Percentiles rank a stretch among this genome's conserved stretches.
Conservation (phyloP, 2,888 invertebrate species). For the Callinectes sapidus region DNA sequence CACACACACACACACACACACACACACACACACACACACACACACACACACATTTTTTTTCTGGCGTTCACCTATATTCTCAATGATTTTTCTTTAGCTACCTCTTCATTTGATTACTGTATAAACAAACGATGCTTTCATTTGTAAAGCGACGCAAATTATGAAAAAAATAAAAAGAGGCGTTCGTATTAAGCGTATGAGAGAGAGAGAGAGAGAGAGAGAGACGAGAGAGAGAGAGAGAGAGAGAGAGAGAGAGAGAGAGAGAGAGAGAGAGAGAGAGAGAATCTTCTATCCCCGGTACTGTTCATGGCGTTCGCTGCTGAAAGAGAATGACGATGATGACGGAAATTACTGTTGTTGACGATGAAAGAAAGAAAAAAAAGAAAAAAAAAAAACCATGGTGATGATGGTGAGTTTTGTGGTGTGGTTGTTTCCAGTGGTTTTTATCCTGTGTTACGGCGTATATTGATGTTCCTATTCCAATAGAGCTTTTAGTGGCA, state of each 20-base stretch:
- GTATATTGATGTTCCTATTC: not conserved
- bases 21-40: not conserved
- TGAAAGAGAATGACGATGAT: not conserved
- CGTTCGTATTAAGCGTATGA: not conserved
- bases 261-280: constrained; percentile 27
- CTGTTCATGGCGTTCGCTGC: not conserved
- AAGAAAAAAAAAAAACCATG: too few species aligned
- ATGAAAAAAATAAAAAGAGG: not conserved
- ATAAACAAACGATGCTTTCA: too few species aligned
- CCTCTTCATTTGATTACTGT: too few species aligned
- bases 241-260: not conserved
- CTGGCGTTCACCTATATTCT: too few species aligned
- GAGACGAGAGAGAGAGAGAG: not conserved
- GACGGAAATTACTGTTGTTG: not conserved
- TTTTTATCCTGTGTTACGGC: not conserved
- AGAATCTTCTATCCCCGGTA: not conserved
- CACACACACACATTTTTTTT: too few species aligned
- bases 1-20: not conserved
- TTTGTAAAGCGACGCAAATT: too few species aligned
- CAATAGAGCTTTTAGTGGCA: not conserved
- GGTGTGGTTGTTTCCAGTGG: not conserved
- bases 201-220: constrained; percentile 1
- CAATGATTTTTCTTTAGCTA: too few species aligned
- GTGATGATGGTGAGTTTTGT: not conserved
- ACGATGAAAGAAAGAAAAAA: not conserved